Evolutionary conservation across 2,888 invertebrate genomes (phyloP).

Genomic region (Scaptodrosophila latifasciaeformis): DNA sequence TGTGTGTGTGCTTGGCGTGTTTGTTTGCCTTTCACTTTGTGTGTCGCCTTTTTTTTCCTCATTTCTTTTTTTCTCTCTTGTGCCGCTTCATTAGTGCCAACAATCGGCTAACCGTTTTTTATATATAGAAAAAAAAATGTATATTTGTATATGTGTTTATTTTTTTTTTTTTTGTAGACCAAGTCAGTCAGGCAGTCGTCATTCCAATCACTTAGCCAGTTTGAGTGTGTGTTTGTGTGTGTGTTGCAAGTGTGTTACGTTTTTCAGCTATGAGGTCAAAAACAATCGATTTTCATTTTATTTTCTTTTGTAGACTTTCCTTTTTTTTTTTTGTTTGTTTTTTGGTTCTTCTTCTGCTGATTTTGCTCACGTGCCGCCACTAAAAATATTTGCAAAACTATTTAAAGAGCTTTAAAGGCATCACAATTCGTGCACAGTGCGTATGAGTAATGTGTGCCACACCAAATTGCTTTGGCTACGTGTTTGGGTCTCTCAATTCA

Average conservation of each 20-base stretch:
- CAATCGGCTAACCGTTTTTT: background rate
- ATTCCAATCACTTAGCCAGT: constrained; percentile 21
- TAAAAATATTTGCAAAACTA: constrained; percentile 23
- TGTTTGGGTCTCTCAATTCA: too few relatives aligned
- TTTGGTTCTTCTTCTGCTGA: constrained; percentile 23
- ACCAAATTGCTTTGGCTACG: background rate
- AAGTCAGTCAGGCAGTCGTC: constrained; percentile 10
- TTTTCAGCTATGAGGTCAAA: constrained; percentile 68
- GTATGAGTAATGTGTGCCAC: constrained; percentile 21
- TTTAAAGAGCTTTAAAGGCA: constrained; percentile 20
- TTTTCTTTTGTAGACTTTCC: constrained; percentile 25
- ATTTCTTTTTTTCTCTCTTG: constrained; percentile 11
- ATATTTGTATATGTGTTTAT: too few relatives aligned
- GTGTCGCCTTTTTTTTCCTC: constrained; percentile 27
- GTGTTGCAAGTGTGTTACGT: constrained; percentile 51
- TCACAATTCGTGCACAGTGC: background rate
- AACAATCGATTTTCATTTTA: constrained; percentile 69
- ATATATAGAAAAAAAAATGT: too few relatives aligned
- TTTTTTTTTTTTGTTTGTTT: constrained; percentile 2
- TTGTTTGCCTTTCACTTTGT: constrained; percentile 60
- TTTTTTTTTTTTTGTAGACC: too few relatives aligned
- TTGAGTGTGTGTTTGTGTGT: too few relatives aligned
- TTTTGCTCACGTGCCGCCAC: constrained; percentile 50
- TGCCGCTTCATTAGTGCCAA: constrained; percentile 56
- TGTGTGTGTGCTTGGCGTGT: constrained; percentile 49